Evolutionary conservation across 2,113 vertebrate species (phyloP).

Genomic region (Toxotes jaculatrix): DNA sequence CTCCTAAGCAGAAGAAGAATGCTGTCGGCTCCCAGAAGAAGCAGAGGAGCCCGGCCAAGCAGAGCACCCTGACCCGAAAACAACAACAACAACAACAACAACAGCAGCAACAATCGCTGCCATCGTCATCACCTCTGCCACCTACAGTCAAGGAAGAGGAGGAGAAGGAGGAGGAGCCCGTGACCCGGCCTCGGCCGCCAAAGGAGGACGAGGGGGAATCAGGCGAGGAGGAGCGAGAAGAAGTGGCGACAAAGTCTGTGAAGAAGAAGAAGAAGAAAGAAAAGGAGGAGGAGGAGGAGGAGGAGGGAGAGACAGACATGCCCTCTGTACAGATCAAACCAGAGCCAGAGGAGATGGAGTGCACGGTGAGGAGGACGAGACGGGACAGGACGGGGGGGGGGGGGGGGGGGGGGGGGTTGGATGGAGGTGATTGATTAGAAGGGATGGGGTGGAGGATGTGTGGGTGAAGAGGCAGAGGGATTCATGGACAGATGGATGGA

Average conservation of each 20-base stretch:
- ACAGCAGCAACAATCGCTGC: constrained; percentile 32
- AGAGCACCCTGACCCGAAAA: constrained; percentile 54
- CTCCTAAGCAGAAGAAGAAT: constrained; percentile 83
- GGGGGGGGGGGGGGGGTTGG: neutral
- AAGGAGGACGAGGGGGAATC: constrained; percentile 46
- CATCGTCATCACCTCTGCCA: constrained; percentile 4
- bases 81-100: constrained; percentile 50
- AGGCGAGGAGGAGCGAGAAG: constrained; percentile 47
- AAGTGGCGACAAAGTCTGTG: constrained; percentile 51
- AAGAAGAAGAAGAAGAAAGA: constrained; percentile 51
- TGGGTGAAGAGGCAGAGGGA: neutral
- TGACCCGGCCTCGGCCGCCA: constrained; percentile 40
- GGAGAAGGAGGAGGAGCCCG: constrained; percentile 54
- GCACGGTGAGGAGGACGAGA: constrained; percentile 80
- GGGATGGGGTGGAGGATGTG: neutral
- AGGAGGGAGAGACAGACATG: constrained; percentile 72
- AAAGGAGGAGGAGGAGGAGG: constrained; percentile 25
- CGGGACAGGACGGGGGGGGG: too few relatives aligned
- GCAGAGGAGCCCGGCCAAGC: constrained; percentile 68
- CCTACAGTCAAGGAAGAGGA: constrained; percentile 37
- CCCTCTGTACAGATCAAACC: constrained; percentile 86
- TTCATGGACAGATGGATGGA: constrained; percentile 20
- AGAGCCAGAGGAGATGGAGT: constrained; percentile 86
- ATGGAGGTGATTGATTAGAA: constrained; percentile 8
- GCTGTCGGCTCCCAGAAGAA: constrained; percentile 73